Percentiles rank a stretch among this genome's conserved stretches.
Conservation (phyloP, 2,888 invertebrate species). For the Nysson spinosus region DNA sequence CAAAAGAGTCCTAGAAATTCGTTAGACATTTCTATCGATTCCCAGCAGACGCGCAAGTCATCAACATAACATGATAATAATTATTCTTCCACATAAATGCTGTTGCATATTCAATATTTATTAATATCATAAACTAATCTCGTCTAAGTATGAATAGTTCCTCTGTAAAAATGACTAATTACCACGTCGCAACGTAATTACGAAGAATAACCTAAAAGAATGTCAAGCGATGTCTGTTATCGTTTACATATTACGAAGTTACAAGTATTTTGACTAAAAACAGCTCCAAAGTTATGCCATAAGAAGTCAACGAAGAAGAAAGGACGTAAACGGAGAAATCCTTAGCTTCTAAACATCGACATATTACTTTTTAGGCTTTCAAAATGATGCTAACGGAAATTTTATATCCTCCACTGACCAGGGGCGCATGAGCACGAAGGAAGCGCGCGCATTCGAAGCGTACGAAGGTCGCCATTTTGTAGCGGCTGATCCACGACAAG, state of each 20-base stretch:
- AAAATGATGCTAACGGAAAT: conserved; percentile 70
- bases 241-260: no score
- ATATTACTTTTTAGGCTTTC: conserved; percentile 16
- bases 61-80: not conserved
- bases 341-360: not conserved
- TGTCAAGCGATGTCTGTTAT: no score
- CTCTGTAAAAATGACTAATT: no score
- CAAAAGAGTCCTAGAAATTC: conserved; percentile 57
- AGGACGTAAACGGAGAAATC: not conserved
- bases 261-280: not conserved
- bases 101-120: no score
- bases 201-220: no score
- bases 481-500: not conserved
- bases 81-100: not conserved
- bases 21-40: not conserved
- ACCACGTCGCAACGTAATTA: no score
- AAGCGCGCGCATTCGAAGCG: conserved; percentile 24
- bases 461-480: not conserved
- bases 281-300: not conserved
- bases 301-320: not conserved
- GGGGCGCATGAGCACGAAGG: conserved; percentile 47
- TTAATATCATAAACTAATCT: no score
- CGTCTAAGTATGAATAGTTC: no score
- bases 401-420: conserved; percentile 67
- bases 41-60: not conserved